Evolutionary conservation across 2,888 invertebrate genomes (phyloP).

Genomic region (Apotomis turbidana): DNA sequence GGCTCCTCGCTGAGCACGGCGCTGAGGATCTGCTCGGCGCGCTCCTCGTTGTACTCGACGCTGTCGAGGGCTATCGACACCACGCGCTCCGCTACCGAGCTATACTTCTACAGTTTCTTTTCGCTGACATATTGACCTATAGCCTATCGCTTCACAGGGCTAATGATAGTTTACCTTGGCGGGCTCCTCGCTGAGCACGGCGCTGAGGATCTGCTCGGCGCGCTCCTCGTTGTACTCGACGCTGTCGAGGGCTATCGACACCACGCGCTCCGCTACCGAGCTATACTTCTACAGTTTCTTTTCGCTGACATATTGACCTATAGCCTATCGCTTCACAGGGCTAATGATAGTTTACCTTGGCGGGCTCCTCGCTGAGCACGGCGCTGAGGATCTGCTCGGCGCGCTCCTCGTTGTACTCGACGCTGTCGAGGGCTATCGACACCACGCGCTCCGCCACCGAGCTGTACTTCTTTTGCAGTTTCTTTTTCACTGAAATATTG

Average conservation of each 20-base stretch:
- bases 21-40: constrained; percentile 90
- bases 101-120: constrained; percentile 88
- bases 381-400: constrained; percentile 91
- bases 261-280: constrained; percentile 90
- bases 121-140: constrained; percentile 79
- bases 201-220: constrained; percentile 90
- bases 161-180: constrained; percentile 49
- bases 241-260: constrained; percentile 93
- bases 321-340: no score
- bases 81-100: constrained; percentile 90
- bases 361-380: constrained; percentile 86
- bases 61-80: constrained; percentile 94
- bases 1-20: constrained; percentile 88
- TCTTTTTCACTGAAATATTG: constrained; percentile 84
- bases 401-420: constrained; percentile 92
- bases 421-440: constrained; percentile 93
- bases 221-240: constrained; percentile 93
- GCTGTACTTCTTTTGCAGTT: constrained; percentile 88
- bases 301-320: constrained; percentile 82
- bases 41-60: constrained; percentile 92
- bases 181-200: constrained; percentile 87
- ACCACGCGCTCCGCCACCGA: constrained; percentile 92
- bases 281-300: constrained; percentile 88
- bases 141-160: no score
- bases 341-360: constrained; percentile 47